Conservation (phyloP, 2,797 vertebrate genomes). For the Gymnoscopelus braueri region DNA sequence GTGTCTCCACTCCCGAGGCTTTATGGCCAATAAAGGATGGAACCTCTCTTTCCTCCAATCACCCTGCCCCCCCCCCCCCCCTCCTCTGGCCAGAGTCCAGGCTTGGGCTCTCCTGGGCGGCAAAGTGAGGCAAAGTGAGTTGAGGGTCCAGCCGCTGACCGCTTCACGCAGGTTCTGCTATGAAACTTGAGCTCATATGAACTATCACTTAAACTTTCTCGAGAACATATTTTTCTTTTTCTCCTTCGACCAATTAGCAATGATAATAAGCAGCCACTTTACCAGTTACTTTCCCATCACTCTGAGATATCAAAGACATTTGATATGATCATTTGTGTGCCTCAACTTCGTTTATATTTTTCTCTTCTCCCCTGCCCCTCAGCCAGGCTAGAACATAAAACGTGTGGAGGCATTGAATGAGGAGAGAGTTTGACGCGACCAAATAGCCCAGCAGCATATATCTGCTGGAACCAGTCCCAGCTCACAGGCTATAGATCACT, state of each 20-base stretch:
- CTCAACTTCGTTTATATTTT: neutral
- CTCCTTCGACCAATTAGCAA: no score
- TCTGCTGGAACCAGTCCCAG: constrained; percentile 35
- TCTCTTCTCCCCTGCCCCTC: neutral
- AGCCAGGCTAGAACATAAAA: constrained; percentile 42
- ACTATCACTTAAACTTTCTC: no score
- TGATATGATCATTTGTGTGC: constrained; percentile 1
- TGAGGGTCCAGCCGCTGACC: no score
- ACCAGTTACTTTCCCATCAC: neutral
- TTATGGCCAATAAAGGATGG: constrained; percentile 73
- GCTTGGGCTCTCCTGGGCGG: constrained; percentile 4
- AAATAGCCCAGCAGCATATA: constrained; percentile 32
- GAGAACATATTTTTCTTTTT: no score
- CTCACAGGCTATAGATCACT: constrained; percentile 31
- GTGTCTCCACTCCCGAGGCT: constrained; percentile 59
- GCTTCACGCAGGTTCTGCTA: no score
- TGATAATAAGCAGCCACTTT: neutral
- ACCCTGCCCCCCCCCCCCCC: constrained; percentile 25
- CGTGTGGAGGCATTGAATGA: constrained; percentile 27
- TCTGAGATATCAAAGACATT: constrained; percentile 2
- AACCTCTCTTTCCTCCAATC: constrained; percentile 31
- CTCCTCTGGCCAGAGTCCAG: constrained; percentile 61
- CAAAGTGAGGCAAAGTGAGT: no score
- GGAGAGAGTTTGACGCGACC: constrained; percentile 12
- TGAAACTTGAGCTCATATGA: no score